These are phyloP conservation scores for Pseudochirops cupreus DNA, from an alignment of 2,797 vertebrate species.

Conservation along the genomic window DNA sequence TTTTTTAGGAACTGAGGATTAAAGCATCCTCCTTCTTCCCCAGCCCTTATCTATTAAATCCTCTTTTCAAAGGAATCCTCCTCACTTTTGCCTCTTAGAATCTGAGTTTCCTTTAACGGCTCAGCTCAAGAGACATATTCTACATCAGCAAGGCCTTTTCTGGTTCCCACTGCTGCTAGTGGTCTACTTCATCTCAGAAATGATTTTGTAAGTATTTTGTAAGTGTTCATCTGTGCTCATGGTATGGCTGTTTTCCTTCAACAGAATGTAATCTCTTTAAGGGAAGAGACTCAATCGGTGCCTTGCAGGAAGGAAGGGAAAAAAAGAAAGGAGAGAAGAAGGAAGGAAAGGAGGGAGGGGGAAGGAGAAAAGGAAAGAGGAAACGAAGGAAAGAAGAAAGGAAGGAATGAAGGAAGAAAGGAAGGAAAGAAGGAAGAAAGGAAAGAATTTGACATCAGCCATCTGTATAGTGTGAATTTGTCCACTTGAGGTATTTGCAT, in stretches of 20 bases:
- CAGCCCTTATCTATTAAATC: not conserved
- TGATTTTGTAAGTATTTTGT: not conserved
- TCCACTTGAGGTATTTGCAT: not conserved
- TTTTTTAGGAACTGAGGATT: not conserved
- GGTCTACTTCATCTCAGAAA: not conserved
- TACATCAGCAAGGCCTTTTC: not conserved
- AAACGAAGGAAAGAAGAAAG: not conserved
- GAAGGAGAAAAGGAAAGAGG: not conserved
- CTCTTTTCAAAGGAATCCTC: not conserved
- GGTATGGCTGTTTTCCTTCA: not conserved
- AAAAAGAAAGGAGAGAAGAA: no score
- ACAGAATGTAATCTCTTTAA: not conserved
- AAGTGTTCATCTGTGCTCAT: not conserved
- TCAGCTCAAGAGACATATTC: not conserved
- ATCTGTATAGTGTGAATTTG: not conserved
- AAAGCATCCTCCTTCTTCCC: not conserved
- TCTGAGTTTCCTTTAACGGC: not conserved
- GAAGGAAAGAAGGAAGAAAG: rapidly evolving
- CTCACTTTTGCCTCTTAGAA: not conserved
- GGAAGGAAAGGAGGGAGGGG: rapidly evolving
- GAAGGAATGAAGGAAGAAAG: not conserved
- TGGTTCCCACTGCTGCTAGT: not conserved
- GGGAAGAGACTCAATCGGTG: not conserved
- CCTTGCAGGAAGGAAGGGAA: not conserved
- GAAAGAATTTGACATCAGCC: constrained; percentile 17